Evolutionary conservation across 2,797 vertebrate species (phyloP), one percentile per base, ranked within the genome.

Genomic region (Ceryle rudis): DNA sequence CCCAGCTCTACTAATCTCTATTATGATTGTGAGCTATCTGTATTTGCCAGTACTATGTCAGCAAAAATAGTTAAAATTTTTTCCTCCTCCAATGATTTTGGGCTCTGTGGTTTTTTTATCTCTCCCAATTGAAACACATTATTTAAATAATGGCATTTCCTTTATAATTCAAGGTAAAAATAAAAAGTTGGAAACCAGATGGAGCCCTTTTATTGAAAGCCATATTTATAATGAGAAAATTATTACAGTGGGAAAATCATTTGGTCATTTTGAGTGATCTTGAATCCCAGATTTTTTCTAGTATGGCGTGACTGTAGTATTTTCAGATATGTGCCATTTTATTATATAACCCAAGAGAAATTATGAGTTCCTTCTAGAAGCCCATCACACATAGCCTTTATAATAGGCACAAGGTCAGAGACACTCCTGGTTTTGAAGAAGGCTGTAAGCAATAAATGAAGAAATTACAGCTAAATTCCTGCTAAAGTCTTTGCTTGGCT

Each of bases 31-130:
- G 67, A 64, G 69, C 37, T 58, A 80, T 52, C 73, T 69, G 9
- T 81, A 74, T 70, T 86, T 90, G 70, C 52, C 58, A 64, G 44
- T 46, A 65, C 66, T n/a, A 58, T 41, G 33, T 54, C 51, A 85
- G 67, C 31, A 93, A 89, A 95, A 92, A 94, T 88, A 95, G 88
- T 91, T 96, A 94, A 93, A 37, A n/a, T 78, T 78, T 89, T 89
- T 87, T 94, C 93, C 93, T 92, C 71, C 81, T 95, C 58, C 72
- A 66, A 46, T 79, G 51, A 72, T 74, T 67, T 10, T 81, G 71
- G 64, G n/a, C 78, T 96, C 28, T 15, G 47, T 21, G 49, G 3
- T 71, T 21, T 81, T 54, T 88, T 67, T 11, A 12, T 25, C 64
- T 94, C 55, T 41, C 65, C 75, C 52, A 14, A 35, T 49, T 97